A percentile compares a stretch with the other conserved stretches of the same genome.
Conservation (phyloP, 2,113 vertebrate species). For the Dicaeum eximium region DNA sequence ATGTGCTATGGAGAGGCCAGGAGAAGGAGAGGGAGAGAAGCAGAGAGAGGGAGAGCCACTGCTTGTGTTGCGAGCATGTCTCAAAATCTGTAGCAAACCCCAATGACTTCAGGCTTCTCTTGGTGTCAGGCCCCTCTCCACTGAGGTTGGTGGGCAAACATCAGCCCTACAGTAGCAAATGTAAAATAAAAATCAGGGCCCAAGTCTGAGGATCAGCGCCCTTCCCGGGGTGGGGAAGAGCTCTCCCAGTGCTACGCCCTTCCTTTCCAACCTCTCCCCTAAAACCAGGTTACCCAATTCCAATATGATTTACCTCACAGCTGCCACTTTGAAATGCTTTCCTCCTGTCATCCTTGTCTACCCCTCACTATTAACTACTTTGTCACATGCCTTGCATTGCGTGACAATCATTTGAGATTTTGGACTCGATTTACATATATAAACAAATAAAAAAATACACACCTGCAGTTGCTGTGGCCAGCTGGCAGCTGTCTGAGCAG, state of each 20-base stretch:
- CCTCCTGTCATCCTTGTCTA: slow-evolving; percentile 6
- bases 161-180: not conserved
- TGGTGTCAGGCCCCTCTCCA: not conserved
- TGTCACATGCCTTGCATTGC: not conserved
- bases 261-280: slow-evolving; percentile 57
- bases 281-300: slow-evolving; percentile 43
- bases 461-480: not conserved
- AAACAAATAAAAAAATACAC: slow-evolving; percentile 37
- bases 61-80: not conserved
- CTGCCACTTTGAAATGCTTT: slow-evolving; percentile 12
- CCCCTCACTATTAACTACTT: not conserved
- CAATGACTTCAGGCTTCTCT: not conserved
- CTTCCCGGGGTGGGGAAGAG: not conserved
- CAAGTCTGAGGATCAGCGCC: not conserved
- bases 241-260: not conserved
- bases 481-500: not conserved
- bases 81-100: not conserved
- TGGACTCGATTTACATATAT: slow-evolving; percentile 27
- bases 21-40: not conserved
- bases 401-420: slow-evolving; percentile 10
- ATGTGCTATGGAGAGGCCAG: not conserved
- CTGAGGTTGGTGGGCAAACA: fast-evolving
- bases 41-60: not conserved
- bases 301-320: not conserved
- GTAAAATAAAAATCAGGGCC: not conserved